These are phyloP conservation scores for Corydoras maculifer DNA, from an alignment of 2,113 vertebrate genomes.

Conservation along the genomic window DNA sequence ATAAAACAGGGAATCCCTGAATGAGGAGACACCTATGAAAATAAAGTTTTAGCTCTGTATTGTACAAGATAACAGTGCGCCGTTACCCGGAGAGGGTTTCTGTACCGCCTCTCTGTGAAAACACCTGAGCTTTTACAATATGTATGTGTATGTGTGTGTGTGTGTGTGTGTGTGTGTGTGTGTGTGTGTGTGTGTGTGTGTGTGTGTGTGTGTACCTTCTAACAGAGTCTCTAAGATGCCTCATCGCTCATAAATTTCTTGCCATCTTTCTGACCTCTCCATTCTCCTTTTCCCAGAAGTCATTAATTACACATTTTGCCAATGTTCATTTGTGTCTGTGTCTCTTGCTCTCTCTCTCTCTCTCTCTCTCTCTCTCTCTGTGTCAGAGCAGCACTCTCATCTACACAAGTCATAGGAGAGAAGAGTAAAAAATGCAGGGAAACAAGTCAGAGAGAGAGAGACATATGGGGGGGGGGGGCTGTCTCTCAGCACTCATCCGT, in stretches of 20 bases:
- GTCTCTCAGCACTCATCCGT: neutral
- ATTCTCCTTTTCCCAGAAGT: constrained; percentile 33
- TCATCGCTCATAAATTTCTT: constrained; percentile 25
- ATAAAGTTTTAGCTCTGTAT: no score
- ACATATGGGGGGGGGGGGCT: neutral
- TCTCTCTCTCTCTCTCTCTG: neutral
- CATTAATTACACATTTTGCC: constrained; percentile 43
- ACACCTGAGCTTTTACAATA: no score
- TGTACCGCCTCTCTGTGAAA: no score
- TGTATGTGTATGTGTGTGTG: no score
- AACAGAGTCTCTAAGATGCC: constrained; percentile 7
- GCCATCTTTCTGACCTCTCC: constrained; percentile 29
- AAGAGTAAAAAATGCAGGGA: constrained; percentile 19
- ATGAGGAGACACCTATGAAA: no score
- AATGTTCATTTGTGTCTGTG: constrained; percentile 36
- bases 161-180: neutral
- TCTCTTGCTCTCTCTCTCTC: neutral
- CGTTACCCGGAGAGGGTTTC: no score
- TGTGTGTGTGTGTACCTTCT: constrained; percentile 11
- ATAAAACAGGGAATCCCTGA: no score
- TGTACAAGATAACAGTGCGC: no score
- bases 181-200: constrained; percentile 1
- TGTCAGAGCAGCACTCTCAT: constrained; percentile 28
- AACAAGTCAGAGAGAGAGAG: constrained; percentile 1
- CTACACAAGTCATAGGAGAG: constrained; percentile 33